A percentile compares a stretch with the other conserved stretches of the same genome.
Evolutionary conservation across 2,113 vertebrate genomes (phyloP).

Genomic region (Clarias magur): DNA sequence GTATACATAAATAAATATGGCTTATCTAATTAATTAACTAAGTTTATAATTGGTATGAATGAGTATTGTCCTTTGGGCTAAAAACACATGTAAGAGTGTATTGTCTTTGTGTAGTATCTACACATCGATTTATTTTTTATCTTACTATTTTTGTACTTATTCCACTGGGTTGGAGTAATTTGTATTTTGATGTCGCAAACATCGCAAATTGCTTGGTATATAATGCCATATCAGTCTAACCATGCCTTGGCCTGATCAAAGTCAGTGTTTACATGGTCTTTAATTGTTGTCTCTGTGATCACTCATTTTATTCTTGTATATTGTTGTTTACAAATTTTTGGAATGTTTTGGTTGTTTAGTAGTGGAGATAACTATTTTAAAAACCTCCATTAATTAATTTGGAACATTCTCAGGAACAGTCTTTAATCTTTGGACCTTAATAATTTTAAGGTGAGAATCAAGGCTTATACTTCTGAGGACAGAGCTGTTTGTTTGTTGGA

Average conservation of each 20-base stretch:
- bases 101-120: constrained; percentile 59
- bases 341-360: neutral
- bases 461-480: neutral
- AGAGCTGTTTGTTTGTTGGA: neutral
- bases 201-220: neutral
- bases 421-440: neutral
- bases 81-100: constrained; percentile 13
- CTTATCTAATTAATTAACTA: neutral
- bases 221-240: neutral
- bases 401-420: constrained; percentile 12
- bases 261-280: neutral
- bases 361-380: neutral
- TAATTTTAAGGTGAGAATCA: neutral
- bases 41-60: neutral
- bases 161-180: neutral
- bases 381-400: neutral
- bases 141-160: neutral
- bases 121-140: constrained; percentile 32
- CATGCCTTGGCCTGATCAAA: neutral
- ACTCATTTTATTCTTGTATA: constrained; percentile 3
- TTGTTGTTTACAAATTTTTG: neutral
- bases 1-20: neutral
- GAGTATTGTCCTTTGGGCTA: constrained; percentile 10
- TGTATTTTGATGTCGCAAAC: neutral
- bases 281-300: neutral